phyloP scores from a whole-genome alignment of 2,888 invertebrate species.

The Synanthedon vespiformis region DNA sequence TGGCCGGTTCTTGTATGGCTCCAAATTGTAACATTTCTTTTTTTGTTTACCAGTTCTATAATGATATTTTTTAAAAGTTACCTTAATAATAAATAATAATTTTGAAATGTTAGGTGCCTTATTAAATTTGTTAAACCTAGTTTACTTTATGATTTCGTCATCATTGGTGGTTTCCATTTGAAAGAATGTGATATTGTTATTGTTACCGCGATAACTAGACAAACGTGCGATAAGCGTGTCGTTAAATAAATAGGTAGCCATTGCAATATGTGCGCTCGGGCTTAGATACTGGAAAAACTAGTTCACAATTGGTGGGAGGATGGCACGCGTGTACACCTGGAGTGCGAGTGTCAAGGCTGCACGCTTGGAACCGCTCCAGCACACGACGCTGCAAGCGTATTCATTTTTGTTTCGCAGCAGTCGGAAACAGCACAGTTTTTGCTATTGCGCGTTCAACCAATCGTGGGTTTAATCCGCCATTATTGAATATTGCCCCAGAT shows the following conservation, averaged over 20 bases:
- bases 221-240: conserved; percentile 10
- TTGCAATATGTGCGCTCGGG: conserved; percentile 16
- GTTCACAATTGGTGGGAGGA: conserved; percentile 18
- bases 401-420: neutral
- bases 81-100: too few relatives aligned
- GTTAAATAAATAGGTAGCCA: conserved; percentile 6
- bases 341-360: conserved; percentile 63
- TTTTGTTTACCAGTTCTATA: too few relatives aligned
- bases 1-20: too few relatives aligned
- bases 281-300: conserved; percentile 34
- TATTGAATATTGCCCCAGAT: conserved; percentile 1
- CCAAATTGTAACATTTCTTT: too few relatives aligned
- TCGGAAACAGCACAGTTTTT: neutral
- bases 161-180: neutral
- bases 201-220: conserved; percentile 4
- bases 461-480: conserved; percentile 10
- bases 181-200: neutral
- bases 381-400: conserved; percentile 10
- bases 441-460: neutral
- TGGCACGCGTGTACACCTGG: conserved; percentile 50
- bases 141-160: neutral
- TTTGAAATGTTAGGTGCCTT: neutral
- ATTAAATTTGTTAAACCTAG: neutral
- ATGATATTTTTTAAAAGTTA: too few relatives aligned
- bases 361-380: conserved; percentile 57